Evolutionary conservation across 2,797 vertebrate genomes (phyloP).

Genomic region (Selene dorsalis): DNA sequence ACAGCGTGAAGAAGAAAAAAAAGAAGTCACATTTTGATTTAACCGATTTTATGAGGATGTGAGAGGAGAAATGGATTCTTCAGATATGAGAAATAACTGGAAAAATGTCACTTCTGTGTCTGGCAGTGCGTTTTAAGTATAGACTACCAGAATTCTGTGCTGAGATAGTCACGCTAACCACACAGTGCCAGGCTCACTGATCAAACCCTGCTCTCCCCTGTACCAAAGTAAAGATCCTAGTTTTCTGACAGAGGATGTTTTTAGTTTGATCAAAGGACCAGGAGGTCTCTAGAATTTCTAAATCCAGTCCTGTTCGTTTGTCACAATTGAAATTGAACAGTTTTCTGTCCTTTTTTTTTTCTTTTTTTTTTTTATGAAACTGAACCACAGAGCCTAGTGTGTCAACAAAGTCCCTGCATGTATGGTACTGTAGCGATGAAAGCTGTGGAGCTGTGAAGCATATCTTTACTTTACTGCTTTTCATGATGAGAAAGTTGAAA

Average conservation of each 20-base stretch:
- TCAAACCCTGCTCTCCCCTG: conserved; percentile 24
- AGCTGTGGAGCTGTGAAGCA: conserved; percentile 6
- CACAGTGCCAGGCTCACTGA: conserved; percentile 48
- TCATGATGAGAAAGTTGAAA: background rate
- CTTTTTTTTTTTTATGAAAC: background rate
- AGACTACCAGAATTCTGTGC: conserved; percentile 22
- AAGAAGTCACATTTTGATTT: conserved; percentile 28
- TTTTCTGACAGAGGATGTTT: conserved; percentile 29
- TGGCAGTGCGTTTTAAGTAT: conserved; percentile 16
- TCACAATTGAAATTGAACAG: no score
- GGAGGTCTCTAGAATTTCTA: background rate
- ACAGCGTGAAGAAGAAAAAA: conserved; percentile 51
- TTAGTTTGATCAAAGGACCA: conserved; percentile 39
- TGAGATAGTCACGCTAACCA: conserved; percentile 20
- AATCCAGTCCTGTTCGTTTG: no score
- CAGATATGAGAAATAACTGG: background rate
- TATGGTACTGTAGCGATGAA: conserved; percentile 11
- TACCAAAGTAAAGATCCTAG: conserved; percentile 59
- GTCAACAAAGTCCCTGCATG: background rate
- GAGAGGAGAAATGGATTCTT: conserved; percentile 12
- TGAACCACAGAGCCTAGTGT: conserved; percentile 1
- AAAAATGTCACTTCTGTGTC: conserved; percentile 23
- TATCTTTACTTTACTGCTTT: conserved; percentile 17
- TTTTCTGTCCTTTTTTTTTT: background rate
- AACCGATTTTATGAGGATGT: conserved; percentile 31